Evolutionary conservation across 2,113 vertebrate genomes (phyloP), one percentile per base, ranked within the genome.

Genomic region (Piprites chloris): DNA sequence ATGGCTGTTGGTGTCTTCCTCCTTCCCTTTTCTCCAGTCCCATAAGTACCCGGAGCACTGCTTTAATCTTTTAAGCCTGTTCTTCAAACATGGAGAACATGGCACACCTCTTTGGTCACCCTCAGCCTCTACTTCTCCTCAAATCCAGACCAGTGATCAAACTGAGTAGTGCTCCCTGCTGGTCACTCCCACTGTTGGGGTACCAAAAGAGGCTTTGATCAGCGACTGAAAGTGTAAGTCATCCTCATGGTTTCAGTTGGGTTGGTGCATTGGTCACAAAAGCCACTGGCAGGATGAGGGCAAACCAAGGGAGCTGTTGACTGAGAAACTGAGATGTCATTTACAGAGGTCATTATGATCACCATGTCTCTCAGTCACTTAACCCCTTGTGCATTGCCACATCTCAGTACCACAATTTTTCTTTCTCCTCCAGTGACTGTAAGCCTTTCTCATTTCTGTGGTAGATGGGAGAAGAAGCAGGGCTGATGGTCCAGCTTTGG

Each of bases 1-100:
- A 97, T 61, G 97, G 97, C 98, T 97, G 97, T 97, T 97, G 97
- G 97, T 97, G 94, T 89, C 86, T 96, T 97, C 97, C 97, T 95
- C 95, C 94, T 97, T 97, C 97, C 92, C 97, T 97, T 97, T 97
- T 93, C 97, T 98, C 97, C 46, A 69, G 95, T 94, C 96, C 95
- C 96, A 97, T 93, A 97, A 98, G 83, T 93, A 95, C 89, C 92
- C 79, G 83, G 78, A 97, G 96, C 97, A 97, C 89, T 85, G 86
- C 90, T 97, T 95, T 85, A 93, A 35, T 81, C 21, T 96, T 97
- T 90, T 37, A 88, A 96, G 93, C 87, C 87, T 23, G 41, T 96
- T 98, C 92, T 96, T 97, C 71, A 90, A 92, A 87, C 78, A 81
- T 0, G 15, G 42, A 97, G 89, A 96, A 97, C 89, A 96, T 3